Base-by-base conservation (phyloP, 2,888 invertebrate species). In the Cheilosia urbana region DNA sequence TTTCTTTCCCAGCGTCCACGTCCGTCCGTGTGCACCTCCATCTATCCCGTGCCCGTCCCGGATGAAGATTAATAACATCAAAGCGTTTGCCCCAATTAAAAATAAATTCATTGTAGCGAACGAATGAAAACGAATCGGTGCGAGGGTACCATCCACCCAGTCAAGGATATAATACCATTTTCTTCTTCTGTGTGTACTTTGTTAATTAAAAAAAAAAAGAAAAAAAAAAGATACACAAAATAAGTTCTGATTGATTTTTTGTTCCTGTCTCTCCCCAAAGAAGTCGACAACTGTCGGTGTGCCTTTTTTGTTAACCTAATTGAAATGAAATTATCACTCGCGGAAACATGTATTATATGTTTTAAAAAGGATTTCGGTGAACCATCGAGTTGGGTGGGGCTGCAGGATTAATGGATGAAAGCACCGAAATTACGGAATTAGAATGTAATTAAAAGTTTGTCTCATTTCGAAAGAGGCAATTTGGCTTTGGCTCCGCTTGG, bases 51-150 rank as follows among this genome's bases (percentile, higher is more conserved):
- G 37, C 71, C 57, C 55, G 65, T 76, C 57, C 66, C 51, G 68
- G 69, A 77, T 77, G 81, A 85, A 81, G 68, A 85, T 81, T 85
- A 81, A 85, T 85, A 85, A 85, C 85, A 85, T 85, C 85, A 81
- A 85, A 85, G 85, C 76, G 72, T 72, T 85, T 77, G 85, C 76
- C 72, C 85, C 85, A 85, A 85, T 85, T 81, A 85, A 85, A 85
- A 85, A 81, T 51, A 85, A 81, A 85, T 80, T 85, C 85, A 77
- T 66, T 85, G 81, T 76, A 71, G 60, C 63, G 60, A 72, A 60
- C 47, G 58, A 66, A 19, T 15, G 65, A 37, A 40, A 45, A 49
- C n/a, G 21, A n/a, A 30, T n/a, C 30, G 47, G 37, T 51, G 63
- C 65, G 37, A 58, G 49, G 62, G 78, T 42, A 72, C 58, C 65